Base-by-base conservation (phyloP, 1,140 invertebrate genomes). In the Drosophila pallidifrons region DNA sequence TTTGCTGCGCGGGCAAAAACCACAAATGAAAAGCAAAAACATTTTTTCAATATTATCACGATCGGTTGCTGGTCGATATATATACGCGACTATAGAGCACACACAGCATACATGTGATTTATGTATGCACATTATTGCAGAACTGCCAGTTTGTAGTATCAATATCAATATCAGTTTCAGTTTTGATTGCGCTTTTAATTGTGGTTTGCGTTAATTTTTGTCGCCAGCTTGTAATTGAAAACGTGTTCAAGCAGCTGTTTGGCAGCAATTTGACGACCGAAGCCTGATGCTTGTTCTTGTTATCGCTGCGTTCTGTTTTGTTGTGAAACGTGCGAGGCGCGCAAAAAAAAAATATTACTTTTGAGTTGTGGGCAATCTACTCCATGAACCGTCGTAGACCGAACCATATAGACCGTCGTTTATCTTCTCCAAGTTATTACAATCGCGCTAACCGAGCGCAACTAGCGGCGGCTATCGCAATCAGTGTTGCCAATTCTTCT, bases 381-480 rank as follows among this genome's bases (percentile, higher is more conserved):
- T 49, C 47, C 47, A 49, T 25, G 20, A 10, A 11, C 15, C 5
- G 5, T 13, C 43, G n/a, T 45, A 45, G 32, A 32, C 32, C 32
- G 2, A 10, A 38, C 2, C 35, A 38, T 38, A 38, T 38, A 38
- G 35, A n/a, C 51, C 67, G 67, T 70, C 57, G 57, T 75, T 70
- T 75, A 57, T 75, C 51, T 63, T 57, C 82, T 79, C 20, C 73
- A 78, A 88, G 85, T 83, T 82, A 78, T 80, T 83, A 89, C 83
- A 88, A 82, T 80, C 85, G 80, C 80, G 80, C 80, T 74, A 88
- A 83, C 83, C 76, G 79, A 81, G 69, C 75, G 77, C 83, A 82
- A 89, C 83, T 89, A 77, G 54, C 66, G 75, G 46, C 61, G 61
- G 35, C 30, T 65, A 60, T 52, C 60, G 65, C 54, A 47, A 52